Conservation (phyloP, 2,888 invertebrate species). For the Ormyrus nitidulus region DNA sequence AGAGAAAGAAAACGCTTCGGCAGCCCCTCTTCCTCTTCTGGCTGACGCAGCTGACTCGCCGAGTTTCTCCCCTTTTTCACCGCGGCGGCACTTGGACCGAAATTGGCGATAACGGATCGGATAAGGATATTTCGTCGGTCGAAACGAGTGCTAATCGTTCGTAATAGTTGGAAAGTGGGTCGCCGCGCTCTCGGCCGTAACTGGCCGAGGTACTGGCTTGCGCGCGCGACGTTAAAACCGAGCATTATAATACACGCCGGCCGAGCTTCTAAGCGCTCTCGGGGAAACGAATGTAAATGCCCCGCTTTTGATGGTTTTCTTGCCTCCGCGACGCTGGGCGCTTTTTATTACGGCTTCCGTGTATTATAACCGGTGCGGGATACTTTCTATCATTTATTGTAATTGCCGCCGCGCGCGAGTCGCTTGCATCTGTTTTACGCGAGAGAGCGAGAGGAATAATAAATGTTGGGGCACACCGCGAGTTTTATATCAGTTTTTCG, state of each 20-base stretch:
- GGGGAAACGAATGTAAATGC: slow-evolving; percentile 27
- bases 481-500: slow-evolving; percentile 48
- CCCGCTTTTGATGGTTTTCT: slow-evolving; percentile 27
- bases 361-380: slow-evolving; percentile 8
- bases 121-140: slow-evolving; percentile 35
- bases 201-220: slow-evolving; percentile 12
- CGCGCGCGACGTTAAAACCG: neutral
- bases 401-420: slow-evolving; percentile 37
- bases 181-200: slow-evolving; percentile 7
- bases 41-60: neutral
- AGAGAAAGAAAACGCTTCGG: neutral
- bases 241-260: too few relatives aligned
- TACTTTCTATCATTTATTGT: slow-evolving; percentile 54
- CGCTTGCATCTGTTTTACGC: slow-evolving; percentile 23
- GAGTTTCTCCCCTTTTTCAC: slow-evolving; percentile 34
- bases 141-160: slow-evolving; percentile 46
- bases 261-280: too few relatives aligned
- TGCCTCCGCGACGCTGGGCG: slow-evolving; percentile 25
- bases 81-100: neutral
- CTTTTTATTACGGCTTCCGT: slow-evolving; percentile 46
- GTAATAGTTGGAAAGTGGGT: slow-evolving; percentile 50
- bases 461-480: neutral
- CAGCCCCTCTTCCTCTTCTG: neutral
- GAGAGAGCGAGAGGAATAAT: slow-evolving; percentile 9
- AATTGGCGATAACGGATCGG: slow-evolving; percentile 34